Evolutionary conservation across 2,888 invertebrate species (phyloP).

Genomic region (Blastobasis adustella): DNA sequence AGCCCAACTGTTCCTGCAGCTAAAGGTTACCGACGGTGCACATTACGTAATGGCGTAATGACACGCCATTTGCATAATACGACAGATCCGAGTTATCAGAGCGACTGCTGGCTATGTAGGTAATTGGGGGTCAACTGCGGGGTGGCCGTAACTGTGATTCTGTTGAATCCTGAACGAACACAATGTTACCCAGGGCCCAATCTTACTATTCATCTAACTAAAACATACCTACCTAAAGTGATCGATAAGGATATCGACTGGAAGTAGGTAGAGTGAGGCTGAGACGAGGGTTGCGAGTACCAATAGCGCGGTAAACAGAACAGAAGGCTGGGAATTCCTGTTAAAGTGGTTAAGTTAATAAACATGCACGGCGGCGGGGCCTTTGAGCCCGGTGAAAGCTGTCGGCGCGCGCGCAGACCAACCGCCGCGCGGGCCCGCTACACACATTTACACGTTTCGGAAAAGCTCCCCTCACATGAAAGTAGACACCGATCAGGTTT

Average conservation of each 20-base stretch:
- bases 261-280: too few species aligned
- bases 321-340: conserved; percentile 54
- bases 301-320: conserved; percentile 49
- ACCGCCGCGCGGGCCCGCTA: conserved; percentile 26
- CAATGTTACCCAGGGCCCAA: too few species aligned
- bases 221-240: too few species aligned
- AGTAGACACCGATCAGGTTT: conserved; percentile 4
- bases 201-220: too few species aligned
- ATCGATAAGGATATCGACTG: too few species aligned
- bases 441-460: conserved; percentile 7
- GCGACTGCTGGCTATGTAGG: neutral
- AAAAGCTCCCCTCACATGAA: conserved; percentile 14
- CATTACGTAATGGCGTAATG: conserved; percentile 39
- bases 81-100: conserved; percentile 11
- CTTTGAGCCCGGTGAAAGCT: conserved; percentile 68
- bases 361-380: conserved; percentile 55
- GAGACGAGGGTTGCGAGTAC: conserved; percentile 21
- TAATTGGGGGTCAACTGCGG: conserved; percentile 9
- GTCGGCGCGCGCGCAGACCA: conserved; percentile 22
- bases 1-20: conserved; percentile 48
- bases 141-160: neutral
- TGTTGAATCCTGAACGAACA: too few species aligned
- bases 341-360: conserved; percentile 67
- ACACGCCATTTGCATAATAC: conserved; percentile 28
- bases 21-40: conserved; percentile 38